Evolutionary conservation across 1,140 invertebrate species (phyloP), one percentile per base, ranked within the genome.

Genomic region (Drosophila pandora): DNA sequence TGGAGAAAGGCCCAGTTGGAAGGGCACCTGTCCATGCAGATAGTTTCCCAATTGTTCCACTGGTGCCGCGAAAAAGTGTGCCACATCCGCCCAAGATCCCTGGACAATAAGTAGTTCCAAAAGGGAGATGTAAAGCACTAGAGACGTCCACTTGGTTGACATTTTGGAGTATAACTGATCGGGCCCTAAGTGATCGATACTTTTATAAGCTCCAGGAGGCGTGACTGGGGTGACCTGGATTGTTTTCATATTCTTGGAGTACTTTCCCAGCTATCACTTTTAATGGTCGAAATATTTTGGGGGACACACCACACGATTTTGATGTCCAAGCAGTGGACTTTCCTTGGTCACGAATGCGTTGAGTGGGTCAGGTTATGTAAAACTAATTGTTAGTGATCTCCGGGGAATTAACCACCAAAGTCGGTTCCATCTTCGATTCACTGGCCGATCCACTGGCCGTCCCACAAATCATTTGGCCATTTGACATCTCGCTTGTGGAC

Each of bases 401-500:
- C 49, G 60, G 73, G 59, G 54, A 64, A 68, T 59, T 22, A 2
- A 43, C 48, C n/a, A 41, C 45, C 21, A 25, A 43, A 21, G 21
- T 55, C 28, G 59, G 59, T 67, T 52, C 13, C 58, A 61, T 72
- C 59, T 62, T 70, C 71, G 41, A 43, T 50, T 55, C 80, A 76
- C 48, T 67, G 57, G 57, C 32, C 32, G 32, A 32, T 32, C 9
- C 53, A 49, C 32, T 25, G 30, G 30, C 74, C 52, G 57, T 48
- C 34, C 57, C 72, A 85, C 82, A 85, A 85, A 85, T 85, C 82
- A 85, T 81, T 80, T 75, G 74, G 34, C 64, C 81, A 81, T 77
- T 71, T 85, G 82, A 85, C 82, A 85, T 81, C 77, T 57, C 79
- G 80, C 80, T 68, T 76, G 76, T 63, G 59, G 76, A 65, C 74